A percentile compares a stretch with the other conserved stretches of the same genome.
Evolutionary conservation across 2,888 invertebrate species (phyloP).

Genomic region (Rhodophaea formosa): DNA sequence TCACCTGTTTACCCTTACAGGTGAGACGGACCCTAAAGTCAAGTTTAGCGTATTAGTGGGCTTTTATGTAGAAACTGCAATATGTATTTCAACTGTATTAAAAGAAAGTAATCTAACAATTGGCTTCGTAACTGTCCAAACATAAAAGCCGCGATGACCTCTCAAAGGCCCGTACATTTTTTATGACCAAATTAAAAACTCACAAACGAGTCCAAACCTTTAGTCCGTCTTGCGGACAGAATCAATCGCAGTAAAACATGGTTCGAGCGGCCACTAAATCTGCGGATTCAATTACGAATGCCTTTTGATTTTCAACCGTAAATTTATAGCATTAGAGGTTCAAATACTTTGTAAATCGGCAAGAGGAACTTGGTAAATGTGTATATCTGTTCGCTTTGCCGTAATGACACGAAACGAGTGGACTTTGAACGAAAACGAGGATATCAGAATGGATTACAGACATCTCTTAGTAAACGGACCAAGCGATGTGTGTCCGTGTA

Average conservation of each 20-base stretch:
- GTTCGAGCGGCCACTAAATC: conserved; percentile 42
- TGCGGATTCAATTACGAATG: conserved; percentile 27
- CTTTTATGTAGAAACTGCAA: too few species aligned
- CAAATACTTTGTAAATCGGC: conserved; percentile 18
- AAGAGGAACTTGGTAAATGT: conserved; percentile 41
- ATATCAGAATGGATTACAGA: conserved; percentile 64
- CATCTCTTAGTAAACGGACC: conserved; percentile 48
- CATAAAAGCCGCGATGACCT: neutral
- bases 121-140: neutral
- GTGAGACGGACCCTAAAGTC: too few species aligned
- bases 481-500: neutral
- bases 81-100: too few species aligned
- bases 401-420: conserved; percentile 71
- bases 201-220: conserved; percentile 10
- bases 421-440: conserved; percentile 67
- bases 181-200: conserved; percentile 14
- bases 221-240: conserved; percentile 69
- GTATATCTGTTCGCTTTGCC: conserved; percentile 66
- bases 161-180: neutral
- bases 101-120: neutral
- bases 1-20: too few species aligned
- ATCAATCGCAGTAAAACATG: conserved; percentile 79
- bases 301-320: conserved; percentile 44
- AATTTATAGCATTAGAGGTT: conserved; percentile 24
- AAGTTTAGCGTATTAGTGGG: too few species aligned